These are phyloP conservation scores for Acleris literana DNA, from an alignment of 2,888 invertebrate species.

Conservation along the genomic window DNA sequence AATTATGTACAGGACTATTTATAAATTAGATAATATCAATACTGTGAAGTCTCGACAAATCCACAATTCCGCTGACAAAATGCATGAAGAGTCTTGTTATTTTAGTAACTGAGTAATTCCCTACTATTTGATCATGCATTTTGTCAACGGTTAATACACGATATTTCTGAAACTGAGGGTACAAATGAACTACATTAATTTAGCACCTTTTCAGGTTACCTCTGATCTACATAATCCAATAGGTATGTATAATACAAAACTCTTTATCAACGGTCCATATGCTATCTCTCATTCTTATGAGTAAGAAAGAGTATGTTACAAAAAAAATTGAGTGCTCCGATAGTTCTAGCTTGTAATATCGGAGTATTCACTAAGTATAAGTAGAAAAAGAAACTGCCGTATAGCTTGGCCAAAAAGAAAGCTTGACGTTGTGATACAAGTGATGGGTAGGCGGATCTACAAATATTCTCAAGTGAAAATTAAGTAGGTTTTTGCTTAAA, in stretches of 20 bases:
- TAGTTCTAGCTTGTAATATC: too few species aligned
- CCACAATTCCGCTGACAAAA: slow-evolving; percentile 51
- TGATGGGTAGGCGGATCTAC: too few species aligned
- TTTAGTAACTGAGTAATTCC: slow-evolving; percentile 24
- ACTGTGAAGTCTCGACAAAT: slow-evolving; percentile 77
- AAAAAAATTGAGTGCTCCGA: too few species aligned
- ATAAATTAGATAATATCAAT: slow-evolving; percentile 82
- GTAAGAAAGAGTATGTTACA: too few species aligned
- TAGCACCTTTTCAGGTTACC: slow-evolving; percentile 78
- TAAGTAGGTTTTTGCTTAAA: too few species aligned
- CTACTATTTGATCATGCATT: slow-evolving; percentile 26
- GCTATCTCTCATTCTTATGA: background rate
- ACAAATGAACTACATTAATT: slow-evolving; percentile 62
- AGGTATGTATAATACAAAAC: slow-evolving; percentile 15
- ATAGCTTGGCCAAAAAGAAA: too few species aligned
- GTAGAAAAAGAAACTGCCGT: too few species aligned
- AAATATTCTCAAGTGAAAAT: too few species aligned
- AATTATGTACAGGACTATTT: slow-evolving; percentile 83
- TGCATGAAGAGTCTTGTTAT: slow-evolving; percentile 45
- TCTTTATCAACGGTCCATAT: slow-evolving; percentile 1
- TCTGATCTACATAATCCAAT: slow-evolving; percentile 50
- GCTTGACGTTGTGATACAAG: too few species aligned
- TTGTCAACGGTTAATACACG: slow-evolving; percentile 45
- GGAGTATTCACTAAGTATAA: too few species aligned
- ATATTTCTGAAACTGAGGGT: slow-evolving; percentile 50